These are phyloP conservation scores for Tenthredo mesomela DNA, from an alignment of 2,888 invertebrate species.

Conservation along the genomic window DNA sequence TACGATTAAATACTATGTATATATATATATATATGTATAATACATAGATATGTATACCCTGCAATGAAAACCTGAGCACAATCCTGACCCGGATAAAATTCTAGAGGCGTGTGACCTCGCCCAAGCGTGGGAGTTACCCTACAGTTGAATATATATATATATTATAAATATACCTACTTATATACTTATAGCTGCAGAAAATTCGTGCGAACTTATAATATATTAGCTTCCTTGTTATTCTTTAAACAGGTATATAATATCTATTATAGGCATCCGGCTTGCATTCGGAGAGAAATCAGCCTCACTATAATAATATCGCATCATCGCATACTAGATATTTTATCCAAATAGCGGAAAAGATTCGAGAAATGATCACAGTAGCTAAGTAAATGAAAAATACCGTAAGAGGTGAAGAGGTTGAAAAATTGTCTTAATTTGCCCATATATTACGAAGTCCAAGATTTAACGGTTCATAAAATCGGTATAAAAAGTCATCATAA, in stretches of 20 bases:
- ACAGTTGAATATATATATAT: neutral
- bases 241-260: neutral
- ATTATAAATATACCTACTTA: neutral
- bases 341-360: neutral
- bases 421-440: neutral
- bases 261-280: neutral
- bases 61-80: neutral
- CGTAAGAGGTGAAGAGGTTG: neutral
- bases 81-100: conserved; percentile 46
- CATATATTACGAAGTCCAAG: neutral
- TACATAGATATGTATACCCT: neutral
- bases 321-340: no score
- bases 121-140: conserved; percentile 36
- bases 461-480: conserved; percentile 15
- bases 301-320: neutral
- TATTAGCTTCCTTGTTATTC: conserved; percentile 1
- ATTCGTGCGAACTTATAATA: conserved; percentile 7
- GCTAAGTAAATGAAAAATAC: neutral
- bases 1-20: neutral
- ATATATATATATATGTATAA: neutral
- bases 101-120: conserved; percentile 37
- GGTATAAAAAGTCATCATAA: neutral
- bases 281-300: neutral
- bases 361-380: neutral
- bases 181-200: neutral